Conservation (phyloP, 92 coral and sea anemone genomes). For the Anthopleura xanthogrammica region DNA sequence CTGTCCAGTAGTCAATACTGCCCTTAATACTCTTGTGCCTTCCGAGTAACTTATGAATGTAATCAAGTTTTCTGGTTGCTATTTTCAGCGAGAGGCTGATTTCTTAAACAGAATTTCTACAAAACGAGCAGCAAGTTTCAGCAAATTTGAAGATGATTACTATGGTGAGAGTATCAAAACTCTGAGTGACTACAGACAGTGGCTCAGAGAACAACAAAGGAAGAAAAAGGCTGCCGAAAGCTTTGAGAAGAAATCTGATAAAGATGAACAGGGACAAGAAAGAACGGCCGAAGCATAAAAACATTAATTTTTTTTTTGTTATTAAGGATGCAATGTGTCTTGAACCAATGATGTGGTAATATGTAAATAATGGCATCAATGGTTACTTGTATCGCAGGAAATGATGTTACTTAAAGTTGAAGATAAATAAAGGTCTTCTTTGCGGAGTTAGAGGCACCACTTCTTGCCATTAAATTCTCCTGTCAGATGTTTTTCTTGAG, state of each 20-base stretch:
- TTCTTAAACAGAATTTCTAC: conserved; percentile 81
- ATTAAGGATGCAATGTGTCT: not conserved
- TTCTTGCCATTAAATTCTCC: too few relatives aligned
- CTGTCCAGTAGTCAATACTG: too few relatives aligned
- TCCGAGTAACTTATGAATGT: too few relatives aligned
- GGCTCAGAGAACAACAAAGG: conserved; percentile 93
- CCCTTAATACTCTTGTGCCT: too few relatives aligned
- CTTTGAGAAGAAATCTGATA: conserved; percentile 66
- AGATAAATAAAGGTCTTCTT: not conserved
- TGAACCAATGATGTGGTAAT: not conserved
- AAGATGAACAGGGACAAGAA: conserved; percentile 39
- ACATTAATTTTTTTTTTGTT: not conserved
- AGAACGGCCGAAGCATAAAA: conserved; percentile 40
- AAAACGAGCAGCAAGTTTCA: conserved; percentile 84
- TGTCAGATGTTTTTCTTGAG: too few relatives aligned
- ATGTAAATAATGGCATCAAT: not conserved
- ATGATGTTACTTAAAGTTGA: not conserved
- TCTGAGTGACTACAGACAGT: conserved; percentile 95
- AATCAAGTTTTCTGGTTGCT: not conserved
- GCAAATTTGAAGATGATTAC: conserved; percentile 98
- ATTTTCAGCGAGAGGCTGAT: conserved; percentile 85
- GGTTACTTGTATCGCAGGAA: not conserved
- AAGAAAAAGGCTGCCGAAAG: conserved; percentile 79
- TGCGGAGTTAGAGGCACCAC: not conserved
- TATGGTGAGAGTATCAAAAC: conserved; percentile 98